Conservation (phyloP, 2,797 vertebrate genomes). For the Amphiprion clarkii region DNA sequence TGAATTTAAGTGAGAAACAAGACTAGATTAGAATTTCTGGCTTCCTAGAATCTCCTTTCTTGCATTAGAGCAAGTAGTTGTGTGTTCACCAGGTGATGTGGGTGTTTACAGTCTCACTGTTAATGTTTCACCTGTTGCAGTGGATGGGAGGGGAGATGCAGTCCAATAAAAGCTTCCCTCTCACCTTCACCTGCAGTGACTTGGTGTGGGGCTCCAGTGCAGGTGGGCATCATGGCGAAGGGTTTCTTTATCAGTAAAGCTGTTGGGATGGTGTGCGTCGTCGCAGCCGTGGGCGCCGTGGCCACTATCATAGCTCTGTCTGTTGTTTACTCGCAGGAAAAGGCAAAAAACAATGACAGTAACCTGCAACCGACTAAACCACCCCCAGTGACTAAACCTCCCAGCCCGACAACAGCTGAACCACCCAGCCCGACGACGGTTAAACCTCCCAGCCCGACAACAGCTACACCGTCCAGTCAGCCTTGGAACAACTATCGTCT, state of each 20-base stretch:
- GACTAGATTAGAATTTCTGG: too few species aligned
- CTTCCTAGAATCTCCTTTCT: too few species aligned
- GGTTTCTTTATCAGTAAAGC: slow-evolving; percentile 91
- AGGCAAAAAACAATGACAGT: slow-evolving; percentile 71
- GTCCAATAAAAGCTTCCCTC: slow-evolving; percentile 40
- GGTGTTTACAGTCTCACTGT: slow-evolving; percentile 45
- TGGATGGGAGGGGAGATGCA: slow-evolving; percentile 49
- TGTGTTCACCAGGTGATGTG: not conserved
- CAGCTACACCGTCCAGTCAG: slow-evolving; percentile 66
- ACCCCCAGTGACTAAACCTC: slow-evolving; percentile 52
- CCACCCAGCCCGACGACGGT: slow-evolving; percentile 66
- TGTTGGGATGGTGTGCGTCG: slow-evolving; percentile 72
- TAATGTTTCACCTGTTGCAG: slow-evolving; percentile 69
- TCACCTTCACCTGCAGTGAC: not conserved
- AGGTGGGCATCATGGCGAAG: slow-evolving; percentile 85
- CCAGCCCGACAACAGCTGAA: slow-evolving; percentile 25
- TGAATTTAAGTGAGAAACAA: too few species aligned
- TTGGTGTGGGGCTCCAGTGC: not conserved
- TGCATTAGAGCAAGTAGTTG: not conserved
- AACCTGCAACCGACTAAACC: slow-evolving; percentile 39
- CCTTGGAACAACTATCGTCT: slow-evolving; percentile 90
- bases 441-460: too few species aligned
- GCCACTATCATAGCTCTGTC: slow-evolving; percentile 91
- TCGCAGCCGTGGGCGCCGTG: slow-evolving; percentile 80
- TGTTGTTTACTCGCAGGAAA: slow-evolving; percentile 89